These are phyloP conservation scores for Heloderma charlesbogerti DNA, from an alignment of 2,113 vertebrate species.

Conservation along the genomic window DNA sequence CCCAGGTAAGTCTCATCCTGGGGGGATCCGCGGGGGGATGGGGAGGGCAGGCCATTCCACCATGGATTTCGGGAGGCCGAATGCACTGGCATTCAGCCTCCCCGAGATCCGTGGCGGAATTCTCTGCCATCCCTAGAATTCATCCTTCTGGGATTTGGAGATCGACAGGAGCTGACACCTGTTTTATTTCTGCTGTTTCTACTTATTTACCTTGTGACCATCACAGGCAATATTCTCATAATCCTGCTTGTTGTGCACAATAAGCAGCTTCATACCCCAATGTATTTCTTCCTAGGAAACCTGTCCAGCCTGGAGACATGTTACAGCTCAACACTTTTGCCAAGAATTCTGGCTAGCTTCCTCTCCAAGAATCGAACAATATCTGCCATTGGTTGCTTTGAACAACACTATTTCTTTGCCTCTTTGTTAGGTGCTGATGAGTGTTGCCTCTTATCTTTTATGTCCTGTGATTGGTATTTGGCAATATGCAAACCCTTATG, in stretches of 20 bases:
- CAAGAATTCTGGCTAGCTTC: not conserved
- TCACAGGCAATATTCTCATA: slow-evolving; percentile 32
- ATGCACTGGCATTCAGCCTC: too few species aligned
- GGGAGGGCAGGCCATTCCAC: too few species aligned
- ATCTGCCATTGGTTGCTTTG: not conserved
- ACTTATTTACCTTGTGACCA: slow-evolving; percentile 21
- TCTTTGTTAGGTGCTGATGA: slow-evolving; percentile 55
- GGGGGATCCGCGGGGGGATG: too few species aligned
- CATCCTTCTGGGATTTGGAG: slow-evolving; percentile 60
- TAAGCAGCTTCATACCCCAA: slow-evolving; percentile 46
- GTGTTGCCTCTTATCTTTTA: slow-evolving; percentile 23
- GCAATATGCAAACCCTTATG: slow-evolving; percentile 47
- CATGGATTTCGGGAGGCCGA: too few species aligned
- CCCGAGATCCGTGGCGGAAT: too few species aligned
- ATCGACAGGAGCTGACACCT: slow-evolving; percentile 7
- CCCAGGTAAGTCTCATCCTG: too few species aligned
- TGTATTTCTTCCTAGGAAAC: too few species aligned
- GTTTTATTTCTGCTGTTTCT: slow-evolving; percentile 56
- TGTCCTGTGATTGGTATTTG: slow-evolving; percentile 50
- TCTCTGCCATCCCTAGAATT: too few species aligned
- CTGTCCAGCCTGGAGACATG: not conserved
- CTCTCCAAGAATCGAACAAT: not conserved
- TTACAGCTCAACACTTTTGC: not conserved
- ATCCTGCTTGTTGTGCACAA: slow-evolving; percentile 40
- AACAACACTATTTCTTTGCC: not conserved